Base-by-base conservation (phyloP, 2,113 vertebrate species). In the Tragelaphus imberbis region DNA sequence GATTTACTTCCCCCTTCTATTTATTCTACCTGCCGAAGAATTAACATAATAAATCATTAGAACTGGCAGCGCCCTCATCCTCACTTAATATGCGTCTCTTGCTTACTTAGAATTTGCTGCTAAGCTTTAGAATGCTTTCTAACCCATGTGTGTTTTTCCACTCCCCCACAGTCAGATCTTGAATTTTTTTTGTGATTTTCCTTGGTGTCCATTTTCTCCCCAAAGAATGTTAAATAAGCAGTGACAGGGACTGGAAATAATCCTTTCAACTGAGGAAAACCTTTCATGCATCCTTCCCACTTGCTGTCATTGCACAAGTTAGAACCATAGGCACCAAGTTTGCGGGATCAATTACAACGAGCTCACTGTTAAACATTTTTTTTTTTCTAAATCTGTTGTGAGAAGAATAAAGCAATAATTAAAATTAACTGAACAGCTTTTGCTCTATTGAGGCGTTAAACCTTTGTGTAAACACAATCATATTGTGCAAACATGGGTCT, bases 341-440 rank as follows among this genome's bases (percentile, higher is more conserved):
- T 97, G 51, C 51, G 79, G 90, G 90, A 94, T 96, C 97, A 80
- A 36, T 98, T 28, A 30, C 91, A 89, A 93, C 28, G 77, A 87
- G 59, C 58, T 0, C 5, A 11, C 95, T 88, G 82, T 91, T 96
- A 90, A 77, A 84, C 96, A 81, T 98, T 96, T 61, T 87, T n/a
- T n/a, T 98, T 98, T 96, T 47, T 2, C 47, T 10, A 6, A 85
- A 88, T 98, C 97, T 85, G 79, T 0, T 94, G 58, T 84, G 0
- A 88, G 79, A 53, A 95, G 94, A 98, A 94, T 97, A 96, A 98
- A 98, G 96, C 97, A 98, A 96, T 97, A 97, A 91, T 98, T 98
- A 98, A 98, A 97, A 98, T 97, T n/a, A 97, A 96, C 89, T 55
- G 80, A 94, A 93, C 95, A 97, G 97, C 97, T 97, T 97, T 97